Base-by-base conservation (phyloP, 2,113 vertebrate genomes). In the Pelecanoides urinatrix region DNA sequence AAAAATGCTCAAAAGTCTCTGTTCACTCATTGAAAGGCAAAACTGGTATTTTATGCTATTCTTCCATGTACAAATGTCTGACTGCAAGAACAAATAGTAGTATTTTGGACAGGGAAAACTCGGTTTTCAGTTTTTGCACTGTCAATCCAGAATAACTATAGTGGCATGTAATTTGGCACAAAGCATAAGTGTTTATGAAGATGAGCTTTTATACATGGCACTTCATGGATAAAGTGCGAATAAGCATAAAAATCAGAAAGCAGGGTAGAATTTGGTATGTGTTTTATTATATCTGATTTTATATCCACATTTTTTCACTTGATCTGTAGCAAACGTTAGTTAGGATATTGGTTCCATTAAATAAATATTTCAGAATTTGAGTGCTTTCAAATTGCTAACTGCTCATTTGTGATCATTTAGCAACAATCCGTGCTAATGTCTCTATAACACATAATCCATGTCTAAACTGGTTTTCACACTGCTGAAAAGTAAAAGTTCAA, bases 311-410 rank as follows among this genome's bases (percentile, higher is more conserved):
- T 88, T 95, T 72, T 89, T 89, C 88, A 96, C 25, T 76, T 85
- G 73, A 84, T 40, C 44, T 89, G 34, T 81, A 71, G 63, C 20
- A 84, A 88, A 68, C 26, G 47, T 81, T 84, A 90, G 23, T 67
- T 74, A 58, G 44, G 34, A 74, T 88, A 92, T 55, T 74, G n/a
- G 36, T 91, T 94, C 70, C 27, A 89, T 78, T 89, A 96, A 94
- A 93, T 19, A 86, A 81, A 71, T 49, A 53, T 71, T 84, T 89
- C 53, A 85, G 52, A 92, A 85, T 58, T 34, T 52, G 52, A 94
- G 45, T 88, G 73, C 65, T 91, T 91, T 89, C 25, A 72, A 75
- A 91, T 42, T 92, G 65, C 68, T 84, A 85, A 65, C 73, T 78
- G 52, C 76, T 94, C 58, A 59, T 53, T 96, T 89, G 61, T 61